Conservation (phyloP, 2,113 vertebrate species). For the Pollimyrus isidori region DNA sequence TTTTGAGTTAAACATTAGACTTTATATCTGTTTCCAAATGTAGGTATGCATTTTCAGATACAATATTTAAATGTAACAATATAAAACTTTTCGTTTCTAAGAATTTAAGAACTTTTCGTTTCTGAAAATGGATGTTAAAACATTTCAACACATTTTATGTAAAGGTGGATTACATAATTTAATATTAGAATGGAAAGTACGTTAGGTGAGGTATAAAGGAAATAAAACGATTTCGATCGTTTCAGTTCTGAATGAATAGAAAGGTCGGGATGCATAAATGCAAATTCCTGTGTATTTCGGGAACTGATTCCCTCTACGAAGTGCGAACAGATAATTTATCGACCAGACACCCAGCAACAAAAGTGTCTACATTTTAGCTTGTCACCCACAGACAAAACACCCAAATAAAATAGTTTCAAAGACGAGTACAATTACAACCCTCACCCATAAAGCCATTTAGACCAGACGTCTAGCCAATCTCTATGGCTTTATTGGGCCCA, state of each 20-base stretch:
- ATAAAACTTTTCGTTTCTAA: background rate
- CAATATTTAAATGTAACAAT: background rate
- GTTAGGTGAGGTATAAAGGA: background rate
- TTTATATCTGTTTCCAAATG: background rate
- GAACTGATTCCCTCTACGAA: slow-evolving; percentile 51
- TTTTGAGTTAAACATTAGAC: background rate
- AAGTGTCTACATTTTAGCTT: slow-evolving; percentile 75
- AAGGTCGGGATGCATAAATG: slow-evolving; percentile 56
- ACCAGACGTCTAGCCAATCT: slow-evolving; percentile 96
- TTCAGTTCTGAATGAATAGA: slow-evolving; percentile 38
- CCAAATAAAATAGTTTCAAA: slow-evolving; percentile 84
- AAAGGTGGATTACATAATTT: background rate
- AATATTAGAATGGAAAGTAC: background rate
- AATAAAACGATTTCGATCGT: slow-evolving; percentile 9
- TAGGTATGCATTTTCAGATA: background rate
- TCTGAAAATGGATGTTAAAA: background rate
- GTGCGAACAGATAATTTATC: slow-evolving; percentile 54
- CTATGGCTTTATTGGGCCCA: slow-evolving; percentile 90
- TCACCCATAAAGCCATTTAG: slow-evolving; percentile 92
- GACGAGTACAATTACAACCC: slow-evolving; percentile 70
- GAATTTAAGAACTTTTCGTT: background rate
- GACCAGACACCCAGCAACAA: slow-evolving; percentile 59
- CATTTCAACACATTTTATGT: background rate
- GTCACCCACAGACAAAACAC: slow-evolving; percentile 80
- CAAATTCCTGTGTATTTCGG: slow-evolving; percentile 49